Evolutionary conservation across 2,888 invertebrate species (phyloP).

Genomic region (Micropterix aruncella): DNA sequence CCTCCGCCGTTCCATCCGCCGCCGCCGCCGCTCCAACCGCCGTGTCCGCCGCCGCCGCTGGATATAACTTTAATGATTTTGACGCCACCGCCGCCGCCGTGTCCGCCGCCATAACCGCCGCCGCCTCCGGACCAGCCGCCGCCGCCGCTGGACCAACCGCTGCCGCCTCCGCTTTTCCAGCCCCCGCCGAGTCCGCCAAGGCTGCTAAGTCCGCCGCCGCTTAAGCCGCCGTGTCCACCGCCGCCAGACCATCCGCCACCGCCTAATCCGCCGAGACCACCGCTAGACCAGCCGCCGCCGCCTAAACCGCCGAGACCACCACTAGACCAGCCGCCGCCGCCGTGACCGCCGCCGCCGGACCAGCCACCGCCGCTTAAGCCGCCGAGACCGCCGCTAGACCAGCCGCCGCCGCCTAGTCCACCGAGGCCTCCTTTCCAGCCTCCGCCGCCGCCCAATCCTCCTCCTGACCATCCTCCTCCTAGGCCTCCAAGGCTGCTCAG

Average conservation of each 20-base stretch:
- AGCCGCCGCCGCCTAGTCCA: constrained; percentile 16
- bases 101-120: constrained; percentile 11
- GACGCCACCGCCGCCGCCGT: constrained; percentile 12
- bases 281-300: constrained; percentile 7
- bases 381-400: constrained; percentile 14
- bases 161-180: constrained; percentile 7
- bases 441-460: constrained; percentile 11
- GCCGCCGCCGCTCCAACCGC: constrained; percentile 1
- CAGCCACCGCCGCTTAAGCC: constrained; percentile 9
- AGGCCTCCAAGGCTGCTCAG: constrained; percentile 13
- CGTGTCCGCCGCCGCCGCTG: constrained; percentile 5
- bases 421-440: constrained; percentile 10
- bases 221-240: constrained; percentile 13
- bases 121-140: constrained; percentile 8
- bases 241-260: constrained; percentile 15
- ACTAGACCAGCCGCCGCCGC: constrained; percentile 8
- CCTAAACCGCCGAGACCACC: constrained; percentile 12
- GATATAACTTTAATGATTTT: constrained; percentile 7
- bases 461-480: constrained; percentile 10
- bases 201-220: constrained; percentile 7
- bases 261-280: constrained; percentile 14
- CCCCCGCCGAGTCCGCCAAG: constrained; percentile 9
- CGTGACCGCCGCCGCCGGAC: constrained; percentile 8
- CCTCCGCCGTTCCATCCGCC: constrained; percentile 16
- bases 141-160: constrained; percentile 8